A percentile compares a stretch with the other conserved stretches of the same genome.
These are phyloP conservation scores for Nycticorax nycticorax DNA, from an alignment of 2,113 vertebrate genomes.

Conservation along the genomic window DNA sequence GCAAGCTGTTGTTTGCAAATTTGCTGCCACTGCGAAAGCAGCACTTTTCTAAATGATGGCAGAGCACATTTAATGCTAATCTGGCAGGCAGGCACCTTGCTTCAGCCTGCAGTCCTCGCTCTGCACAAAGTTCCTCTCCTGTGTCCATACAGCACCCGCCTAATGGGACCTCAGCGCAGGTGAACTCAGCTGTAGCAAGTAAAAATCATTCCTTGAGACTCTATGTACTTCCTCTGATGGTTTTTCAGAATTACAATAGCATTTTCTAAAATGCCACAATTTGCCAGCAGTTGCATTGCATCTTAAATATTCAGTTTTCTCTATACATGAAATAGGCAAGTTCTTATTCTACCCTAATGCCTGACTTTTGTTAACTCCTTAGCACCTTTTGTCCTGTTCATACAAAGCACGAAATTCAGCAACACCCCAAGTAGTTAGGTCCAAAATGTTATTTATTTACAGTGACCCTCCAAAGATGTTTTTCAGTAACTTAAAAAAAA, in stretches of 20 bases:
- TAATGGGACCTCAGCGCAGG: neutral
- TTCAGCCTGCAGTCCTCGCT: neutral
- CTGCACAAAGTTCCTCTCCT: neutral
- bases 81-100: neutral
- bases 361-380: neutral
- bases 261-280: neutral
- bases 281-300: neutral
- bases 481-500: neutral
- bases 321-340: neutral
- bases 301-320: neutral
- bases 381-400: neutral
- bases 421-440: neutral
- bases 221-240: neutral
- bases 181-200: neutral
- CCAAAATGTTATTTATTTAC: neutral
- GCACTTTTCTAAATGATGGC: neutral
- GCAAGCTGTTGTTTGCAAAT: neutral
- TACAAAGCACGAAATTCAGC: neutral
- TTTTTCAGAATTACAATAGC: neutral
- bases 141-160: neutral
- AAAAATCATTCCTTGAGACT: neutral
- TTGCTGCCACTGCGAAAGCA: neutral
- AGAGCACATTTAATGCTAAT: neutral
- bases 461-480: neutral
- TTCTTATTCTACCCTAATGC: neutral